Evolutionary conservation across 1,140 invertebrate genomes (phyloP), one percentile per base, ranked within the genome.

Genomic region (Nasonia giraulti): DNA sequence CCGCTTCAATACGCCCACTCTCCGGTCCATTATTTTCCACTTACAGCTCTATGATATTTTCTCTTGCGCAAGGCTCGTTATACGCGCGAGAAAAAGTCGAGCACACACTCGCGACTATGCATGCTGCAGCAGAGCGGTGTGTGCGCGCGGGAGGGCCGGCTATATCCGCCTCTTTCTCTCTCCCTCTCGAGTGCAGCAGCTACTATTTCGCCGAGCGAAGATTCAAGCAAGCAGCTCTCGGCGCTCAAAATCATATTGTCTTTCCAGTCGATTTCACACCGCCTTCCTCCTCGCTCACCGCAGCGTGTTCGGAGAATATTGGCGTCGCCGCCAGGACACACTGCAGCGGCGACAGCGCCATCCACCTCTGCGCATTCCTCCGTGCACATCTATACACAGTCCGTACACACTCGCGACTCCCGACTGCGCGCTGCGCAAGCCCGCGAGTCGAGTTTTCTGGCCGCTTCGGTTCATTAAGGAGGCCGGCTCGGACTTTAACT

Each of bases 171-270:
- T 62, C 55, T n/a, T 3, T n/a, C 55, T 62, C 55, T 62, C 17
- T 73, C 23, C n/a, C 80, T 62, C 31, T 37, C 40, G 50, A 78
- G 3, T 4, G 33, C 3, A 37, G 44, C 44, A 62, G 27, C 82
- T 76, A 55, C 40, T 78, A 79, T 84, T 78, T 84, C 55, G 23
- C 55, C 37, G 12, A n/a, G 5, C 14, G 55, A 20, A 20, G 55
- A 62, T 20, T 62, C 6, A n/a, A 37, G 44, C 6, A n/a, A 37
- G 44, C 62, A 77, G 37, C 37, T 23, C 40, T n/a, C 44, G 71
- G n/a, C 47, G 76, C 66, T 82, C 62, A 90, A 92, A 91, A 92
- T 91, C 90, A 91, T 90, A 92, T 92, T 93, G 91, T 92, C 91
- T 92, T 91, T 91, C 86, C 89, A 87, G 85, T 89, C 89, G 88